A percentile compares a stretch with the other conserved stretches of the same genome.
Evolutionary conservation across 2,797 vertebrate species (phyloP).

Genomic region (Myripristis murdjan): DNA sequence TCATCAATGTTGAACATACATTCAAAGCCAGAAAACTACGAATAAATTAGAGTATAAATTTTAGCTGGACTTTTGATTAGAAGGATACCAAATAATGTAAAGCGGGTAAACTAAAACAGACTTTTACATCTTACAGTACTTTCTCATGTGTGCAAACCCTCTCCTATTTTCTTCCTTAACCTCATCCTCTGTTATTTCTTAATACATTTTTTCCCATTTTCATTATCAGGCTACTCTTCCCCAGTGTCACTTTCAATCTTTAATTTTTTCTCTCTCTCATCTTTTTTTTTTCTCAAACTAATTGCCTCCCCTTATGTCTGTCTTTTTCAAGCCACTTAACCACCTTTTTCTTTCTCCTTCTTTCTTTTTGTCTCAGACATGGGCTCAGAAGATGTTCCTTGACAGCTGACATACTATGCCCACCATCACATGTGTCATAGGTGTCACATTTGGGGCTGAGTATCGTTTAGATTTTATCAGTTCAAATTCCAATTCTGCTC

Average conservation of each 20-base stretch:
- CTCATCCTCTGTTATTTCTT: slow-evolving; percentile 16
- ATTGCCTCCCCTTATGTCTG: slow-evolving; percentile 56
- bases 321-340: slow-evolving; percentile 38
- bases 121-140: background rate
- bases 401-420: slow-evolving; percentile 38
- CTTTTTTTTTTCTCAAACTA: slow-evolving; percentile 45
- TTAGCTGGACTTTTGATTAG: background rate
- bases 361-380: background rate
- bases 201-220: slow-evolving; percentile 21
- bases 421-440: slow-evolving; percentile 44
- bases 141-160: background rate
- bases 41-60: background rate
- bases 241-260: slow-evolving; percentile 55
- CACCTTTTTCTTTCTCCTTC: slow-evolving; percentile 25
- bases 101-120: too few relatives aligned
- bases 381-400: slow-evolving; percentile 20
- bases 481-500: too few relatives aligned
- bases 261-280: slow-evolving; percentile 19
- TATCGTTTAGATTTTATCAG: too few relatives aligned
- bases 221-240: slow-evolving; percentile 34
- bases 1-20: background rate
- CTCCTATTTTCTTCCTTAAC: slow-evolving; percentile 22
- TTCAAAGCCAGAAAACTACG: background rate
- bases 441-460: slow-evolving; percentile 10
- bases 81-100: background rate